A percentile compares a stretch with the other conserved stretches of the same genome.
Conservation (phyloP, 2,797 vertebrate species). For the Danio choprae region DNA sequence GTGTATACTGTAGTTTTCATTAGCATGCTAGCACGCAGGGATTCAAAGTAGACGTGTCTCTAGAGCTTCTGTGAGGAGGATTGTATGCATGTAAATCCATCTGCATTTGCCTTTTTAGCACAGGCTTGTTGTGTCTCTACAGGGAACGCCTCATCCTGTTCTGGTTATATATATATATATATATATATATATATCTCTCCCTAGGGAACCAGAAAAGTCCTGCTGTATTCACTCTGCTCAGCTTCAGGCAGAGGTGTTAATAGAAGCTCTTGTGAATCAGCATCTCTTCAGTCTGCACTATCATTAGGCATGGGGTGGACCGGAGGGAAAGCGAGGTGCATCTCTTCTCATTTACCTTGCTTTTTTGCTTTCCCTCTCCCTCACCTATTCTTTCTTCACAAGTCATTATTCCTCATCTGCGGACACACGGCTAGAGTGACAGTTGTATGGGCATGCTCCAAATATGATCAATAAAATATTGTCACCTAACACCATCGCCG, state of each 20-base stretch:
- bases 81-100: conserved; percentile 31
- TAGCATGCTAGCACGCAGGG: conserved; percentile 5
- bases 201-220: background rate
- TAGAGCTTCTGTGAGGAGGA: background rate
- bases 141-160: background rate
- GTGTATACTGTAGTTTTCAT: conserved; percentile 10
- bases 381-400: conserved; percentile 47
- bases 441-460: conserved; percentile 64
- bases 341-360: conserved; percentile 41
- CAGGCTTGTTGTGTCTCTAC: background rate
- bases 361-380: conserved; percentile 4
- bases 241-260: conserved; percentile 55
- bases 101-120: conserved; percentile 23
- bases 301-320: conserved; percentile 33
- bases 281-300: conserved; percentile 45
- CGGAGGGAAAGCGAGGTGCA: conserved; percentile 37
- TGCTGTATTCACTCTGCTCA: conserved; percentile 15
- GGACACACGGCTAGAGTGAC: conserved; percentile 38
- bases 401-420: conserved; percentile 65
- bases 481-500: conserved; percentile 57
- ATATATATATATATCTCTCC: background rate
- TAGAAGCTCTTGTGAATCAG: conserved; percentile 53
- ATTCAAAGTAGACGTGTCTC: conserved; percentile 12
- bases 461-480: conserved; percentile 70
- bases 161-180: no score